A percentile compares a stretch with the other conserved stretches of the same genome.
phyloP scores from a whole-genome alignment of 2,797 vertebrate genomes.

The Etheostoma perlongum region DNA sequence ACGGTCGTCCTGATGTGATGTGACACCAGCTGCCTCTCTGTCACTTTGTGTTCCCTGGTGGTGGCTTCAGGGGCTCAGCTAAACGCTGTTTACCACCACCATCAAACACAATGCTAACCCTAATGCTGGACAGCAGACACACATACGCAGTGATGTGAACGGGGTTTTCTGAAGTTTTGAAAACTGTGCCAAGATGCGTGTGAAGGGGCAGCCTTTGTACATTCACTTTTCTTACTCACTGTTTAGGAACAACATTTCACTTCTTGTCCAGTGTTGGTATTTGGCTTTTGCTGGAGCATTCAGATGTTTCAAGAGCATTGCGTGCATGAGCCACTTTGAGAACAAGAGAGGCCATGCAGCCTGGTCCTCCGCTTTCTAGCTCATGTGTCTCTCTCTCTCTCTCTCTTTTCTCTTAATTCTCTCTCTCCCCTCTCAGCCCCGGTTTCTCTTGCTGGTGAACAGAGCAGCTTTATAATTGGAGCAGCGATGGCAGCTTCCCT shows the following conservation, averaged over 20 bases:
- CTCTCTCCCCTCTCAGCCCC: slow-evolving; percentile 40
- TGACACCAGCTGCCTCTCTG: slow-evolving; percentile 84
- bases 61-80: slow-evolving; percentile 74
- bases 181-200: slow-evolving; percentile 45
- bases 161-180: slow-evolving; percentile 19
- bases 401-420: slow-evolving; percentile 16
- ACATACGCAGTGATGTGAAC: slow-evolving; percentile 10
- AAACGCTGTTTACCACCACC: slow-evolving; percentile 78
- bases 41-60: slow-evolving; percentile 82
- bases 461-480: slow-evolving; percentile 89
- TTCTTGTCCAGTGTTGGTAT: slow-evolving; percentile 36
- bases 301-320: slow-evolving; percentile 60
- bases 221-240: slow-evolving; percentile 38
- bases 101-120: slow-evolving; percentile 59
- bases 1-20: slow-evolving; percentile 77
- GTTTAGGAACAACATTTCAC: slow-evolving; percentile 22
- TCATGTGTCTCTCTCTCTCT: slow-evolving; percentile 28
- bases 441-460: slow-evolving; percentile 72
- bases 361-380: slow-evolving; percentile 46
- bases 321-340: slow-evolving; percentile 50
- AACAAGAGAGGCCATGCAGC: slow-evolving; percentile 57
- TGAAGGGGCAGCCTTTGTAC: slow-evolving; percentile 32
- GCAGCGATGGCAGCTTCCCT: slow-evolving; percentile 86
- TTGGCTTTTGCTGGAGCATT: slow-evolving; percentile 45
- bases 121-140: slow-evolving; percentile 27